Evolutionary conservation across 2,113 vertebrate species (phyloP).

Genomic region (Peucedramus taeniatus): DNA sequence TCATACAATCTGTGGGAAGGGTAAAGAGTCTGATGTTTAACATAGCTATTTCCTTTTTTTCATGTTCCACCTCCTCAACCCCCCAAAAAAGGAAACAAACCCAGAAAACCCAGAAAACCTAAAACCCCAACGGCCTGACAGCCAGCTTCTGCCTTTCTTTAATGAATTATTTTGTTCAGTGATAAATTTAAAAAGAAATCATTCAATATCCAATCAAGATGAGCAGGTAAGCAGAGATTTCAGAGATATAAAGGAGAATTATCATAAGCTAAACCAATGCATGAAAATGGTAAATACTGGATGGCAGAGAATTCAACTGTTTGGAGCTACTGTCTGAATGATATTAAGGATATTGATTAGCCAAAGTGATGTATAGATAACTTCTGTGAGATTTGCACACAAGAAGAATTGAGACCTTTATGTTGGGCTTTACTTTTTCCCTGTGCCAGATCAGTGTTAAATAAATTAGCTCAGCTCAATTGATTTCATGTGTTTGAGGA

Average conservation of each 20-base stretch:
- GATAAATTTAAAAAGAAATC: not conserved
- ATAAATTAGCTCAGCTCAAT: not conserved
- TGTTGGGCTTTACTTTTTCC: not conserved
- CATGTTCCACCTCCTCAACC: fast-evolving
- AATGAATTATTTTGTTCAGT: not conserved
- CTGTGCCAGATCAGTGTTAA: not conserved
- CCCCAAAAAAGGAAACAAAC: not conserved
- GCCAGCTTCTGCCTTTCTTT: not conserved
- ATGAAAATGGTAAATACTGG: not conserved
- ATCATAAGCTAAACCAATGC: not conserved
- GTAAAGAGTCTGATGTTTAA: not conserved
- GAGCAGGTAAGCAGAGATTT: not conserved
- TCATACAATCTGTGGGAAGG: not conserved
- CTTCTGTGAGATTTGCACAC: not conserved
- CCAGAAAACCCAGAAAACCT: fast-evolving
- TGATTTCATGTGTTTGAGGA: not conserved
- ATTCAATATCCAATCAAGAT: not conserved
- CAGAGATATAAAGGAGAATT: not conserved
- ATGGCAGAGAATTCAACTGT: not conserved
- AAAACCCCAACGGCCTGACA: not conserved
- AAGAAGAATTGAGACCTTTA: not conserved
- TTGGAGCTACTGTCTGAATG: not conserved
- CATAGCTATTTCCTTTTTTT: not conserved
- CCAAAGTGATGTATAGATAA: not conserved
- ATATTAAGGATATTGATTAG: not conserved